Base-by-base conservation (phyloP, 2,888 invertebrate genomes). In the Mechanitis messenoides region DNA sequence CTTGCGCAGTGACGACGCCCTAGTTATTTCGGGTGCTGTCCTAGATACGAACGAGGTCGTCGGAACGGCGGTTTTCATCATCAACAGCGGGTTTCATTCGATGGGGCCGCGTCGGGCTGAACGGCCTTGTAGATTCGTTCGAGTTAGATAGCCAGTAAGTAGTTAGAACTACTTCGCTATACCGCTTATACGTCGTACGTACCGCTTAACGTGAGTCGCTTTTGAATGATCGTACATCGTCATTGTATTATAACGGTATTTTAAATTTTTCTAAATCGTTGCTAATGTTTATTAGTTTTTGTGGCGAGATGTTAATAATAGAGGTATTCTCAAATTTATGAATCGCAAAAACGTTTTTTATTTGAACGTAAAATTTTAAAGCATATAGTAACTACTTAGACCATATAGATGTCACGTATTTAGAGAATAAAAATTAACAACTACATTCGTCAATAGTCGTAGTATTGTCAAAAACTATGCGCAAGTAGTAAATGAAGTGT, bases 11-110 rank as follows among this genome's bases (percentile, higher is more conserved):
- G 83, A 86, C 84, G 79, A 81, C 84, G 88, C 77, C 87, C 87
- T 84, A 87, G 88, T 87, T 87, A 87, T 88, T 88, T 88, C 75
- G 86, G 89, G 83, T 85, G 78, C 79, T 79, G 88, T 82, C 85
- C 88, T 87, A 88, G 82, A 84, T 87, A 72, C 72, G 67, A 83
- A 82, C 87, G 85, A 87, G 86, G 88, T 80, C 87, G 72, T 71
- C 73, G 69, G 76, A 78, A 82, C 80, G 80, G 81, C 78, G 76
- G 85, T 87, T 85, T 86, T 85, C 86, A 87, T 85, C 85, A 85
- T 81, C 82, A 81, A 72, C 76, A 78, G 74, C 76, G 73, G 76
- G 80, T 84, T 84, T 83, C 79, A 81, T 83, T 80, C 78, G 83
- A 83, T 82, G 87, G 85, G 86, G 87, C 87, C 87, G 71, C 84